These are phyloP conservation scores for Lycaon pictus DNA, from an alignment of 2,113 vertebrate genomes.

Conservation along the genomic window DNA sequence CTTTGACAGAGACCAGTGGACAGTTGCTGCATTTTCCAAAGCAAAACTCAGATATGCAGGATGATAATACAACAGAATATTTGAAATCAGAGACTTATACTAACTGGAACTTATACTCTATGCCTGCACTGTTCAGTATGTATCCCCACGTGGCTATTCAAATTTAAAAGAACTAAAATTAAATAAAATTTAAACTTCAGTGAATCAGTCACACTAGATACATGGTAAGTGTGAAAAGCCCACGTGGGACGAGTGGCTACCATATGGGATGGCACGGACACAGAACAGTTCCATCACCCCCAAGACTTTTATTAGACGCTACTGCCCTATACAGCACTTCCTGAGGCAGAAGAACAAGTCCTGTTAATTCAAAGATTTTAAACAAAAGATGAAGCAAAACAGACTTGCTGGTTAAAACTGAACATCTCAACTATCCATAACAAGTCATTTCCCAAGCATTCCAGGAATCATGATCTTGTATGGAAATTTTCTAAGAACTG, in stretches of 20 bases:
- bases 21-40: not conserved
- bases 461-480: not conserved
- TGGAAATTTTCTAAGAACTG: not conserved
- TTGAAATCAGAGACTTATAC: not conserved
- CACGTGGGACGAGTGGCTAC: too few relatives aligned
- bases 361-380: conserved; percentile 41
- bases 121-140: not conserved
- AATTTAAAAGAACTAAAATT: not conserved
- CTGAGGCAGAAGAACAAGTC: not conserved
- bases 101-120: not conserved
- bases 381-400: conserved; percentile 32
- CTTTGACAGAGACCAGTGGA: conserved; percentile 18
- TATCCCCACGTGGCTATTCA: not conserved
- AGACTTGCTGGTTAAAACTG: not conserved
- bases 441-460: not conserved
- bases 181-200: conserved; percentile 6
- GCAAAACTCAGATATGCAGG: not conserved
- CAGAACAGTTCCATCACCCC: not conserved
- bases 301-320: not conserved
- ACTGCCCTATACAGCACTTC: not conserved
- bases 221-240: not conserved
- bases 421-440: not conserved
- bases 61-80: not conserved
- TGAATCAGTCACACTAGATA: not conserved
- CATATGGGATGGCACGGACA: not conserved